phyloP scores from a whole-genome alignment of 2,797 vertebrate species.

The Sebastiscus albofasciatus region DNA sequence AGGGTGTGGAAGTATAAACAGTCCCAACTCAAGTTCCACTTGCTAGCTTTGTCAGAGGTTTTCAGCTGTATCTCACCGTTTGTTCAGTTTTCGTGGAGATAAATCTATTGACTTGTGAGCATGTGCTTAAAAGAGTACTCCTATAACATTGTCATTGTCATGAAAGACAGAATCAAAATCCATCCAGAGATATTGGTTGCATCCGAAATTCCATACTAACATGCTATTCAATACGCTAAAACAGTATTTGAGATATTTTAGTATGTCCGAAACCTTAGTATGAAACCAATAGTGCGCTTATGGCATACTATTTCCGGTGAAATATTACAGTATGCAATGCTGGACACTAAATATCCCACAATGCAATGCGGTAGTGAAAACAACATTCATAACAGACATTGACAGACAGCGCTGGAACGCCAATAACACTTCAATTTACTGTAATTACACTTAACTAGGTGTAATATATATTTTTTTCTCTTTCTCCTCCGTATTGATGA shows the following conservation, averaged over 20 bases:
- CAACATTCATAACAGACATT: neutral
- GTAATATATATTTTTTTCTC: no score
- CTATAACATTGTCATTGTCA: neutral
- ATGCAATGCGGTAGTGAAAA: neutral
- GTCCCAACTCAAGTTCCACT: neutral
- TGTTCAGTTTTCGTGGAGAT: neutral
- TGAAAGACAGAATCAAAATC: neutral
- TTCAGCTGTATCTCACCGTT: neutral
- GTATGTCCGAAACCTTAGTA: no score
- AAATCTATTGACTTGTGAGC: neutral
- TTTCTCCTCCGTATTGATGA: no score
- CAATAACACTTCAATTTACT: no score
- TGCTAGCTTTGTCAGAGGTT: neutral
- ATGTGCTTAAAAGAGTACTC: neutral
- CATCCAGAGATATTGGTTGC: neutral
- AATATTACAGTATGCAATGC: no score
- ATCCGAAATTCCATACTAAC: no score
- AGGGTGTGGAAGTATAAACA: neutral
- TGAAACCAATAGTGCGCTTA: fast-evolving
- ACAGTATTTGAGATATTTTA: no score
- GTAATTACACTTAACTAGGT: no score
- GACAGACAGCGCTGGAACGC: neutral
- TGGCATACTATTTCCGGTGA: no score
- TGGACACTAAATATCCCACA: neutral
- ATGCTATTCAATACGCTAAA: no score